Conservation (phyloP, 2,888 invertebrate species). For the Scelioninae gen. 1 region DNA sequence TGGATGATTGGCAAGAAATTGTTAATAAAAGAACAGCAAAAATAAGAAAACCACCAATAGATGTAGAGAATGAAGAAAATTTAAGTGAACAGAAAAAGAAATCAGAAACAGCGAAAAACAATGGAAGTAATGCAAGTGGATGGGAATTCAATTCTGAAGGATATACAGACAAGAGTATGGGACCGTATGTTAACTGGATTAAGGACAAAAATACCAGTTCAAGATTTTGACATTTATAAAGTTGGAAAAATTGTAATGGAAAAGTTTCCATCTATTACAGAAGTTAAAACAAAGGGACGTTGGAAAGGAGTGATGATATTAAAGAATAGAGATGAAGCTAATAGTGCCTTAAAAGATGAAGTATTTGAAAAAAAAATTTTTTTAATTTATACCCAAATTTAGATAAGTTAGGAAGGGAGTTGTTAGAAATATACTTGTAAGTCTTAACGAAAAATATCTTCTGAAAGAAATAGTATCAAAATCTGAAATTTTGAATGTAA, state of each 20-base stretch:
- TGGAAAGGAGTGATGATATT: not conserved
- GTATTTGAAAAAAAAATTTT: not conserved
- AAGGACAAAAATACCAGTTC: not conserved
- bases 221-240: constrained; percentile 25
- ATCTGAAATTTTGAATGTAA: not conserved
- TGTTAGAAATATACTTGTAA: not conserved
- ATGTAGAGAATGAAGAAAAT: not conserved
- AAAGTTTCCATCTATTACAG: not conserved
- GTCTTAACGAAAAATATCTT: not conserved
- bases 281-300: constrained; percentile 13
- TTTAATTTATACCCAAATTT: not conserved
- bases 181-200: constrained; percentile 18
- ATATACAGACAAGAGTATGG: not conserved
- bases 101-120: not conserved
- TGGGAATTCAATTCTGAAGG: constrained; percentile 3
- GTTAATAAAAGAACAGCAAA: too few relatives aligned
- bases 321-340: not conserved
- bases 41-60: not conserved
- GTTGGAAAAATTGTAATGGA: constrained; percentile 12
- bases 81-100: not conserved
- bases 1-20: too few relatives aligned
- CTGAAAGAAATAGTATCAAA: not conserved
- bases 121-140: not conserved
- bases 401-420: not conserved
- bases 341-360: not conserved